phyloP scores from a whole-genome alignment of 2,113 vertebrate species.

The Seriola rivoliana region DNA sequence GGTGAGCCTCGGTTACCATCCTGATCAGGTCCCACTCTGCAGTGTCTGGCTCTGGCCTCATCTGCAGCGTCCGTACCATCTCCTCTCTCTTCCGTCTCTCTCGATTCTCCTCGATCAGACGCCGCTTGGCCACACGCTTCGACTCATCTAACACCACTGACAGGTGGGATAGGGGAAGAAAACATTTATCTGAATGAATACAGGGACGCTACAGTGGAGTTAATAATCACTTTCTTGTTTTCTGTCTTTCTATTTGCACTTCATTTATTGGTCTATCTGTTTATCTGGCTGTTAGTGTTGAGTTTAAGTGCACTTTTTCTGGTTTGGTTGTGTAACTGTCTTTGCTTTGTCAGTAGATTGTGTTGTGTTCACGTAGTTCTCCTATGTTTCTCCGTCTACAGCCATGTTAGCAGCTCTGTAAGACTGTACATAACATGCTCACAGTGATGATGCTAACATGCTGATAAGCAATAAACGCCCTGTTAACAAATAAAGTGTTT shows the following conservation, averaged over 20 bases:
- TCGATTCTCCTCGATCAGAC: slow-evolving; percentile 97
- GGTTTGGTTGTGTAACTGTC: not conserved
- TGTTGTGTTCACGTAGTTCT: not conserved
- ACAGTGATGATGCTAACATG: not conserved
- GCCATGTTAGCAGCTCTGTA: not conserved
- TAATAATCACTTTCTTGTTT: not conserved
- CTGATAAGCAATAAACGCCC: not conserved
- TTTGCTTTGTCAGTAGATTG: not conserved
- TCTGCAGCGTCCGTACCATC: slow-evolving; percentile 93
- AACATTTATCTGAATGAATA: not conserved
- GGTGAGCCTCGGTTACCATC: slow-evolving; percentile 94
- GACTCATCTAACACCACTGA: slow-evolving; percentile 97
- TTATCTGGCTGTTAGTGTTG: not conserved
- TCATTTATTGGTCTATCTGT: not conserved
- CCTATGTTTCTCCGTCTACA: not conserved
- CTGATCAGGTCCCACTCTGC: slow-evolving; percentile 97
- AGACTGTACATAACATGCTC: not conserved
- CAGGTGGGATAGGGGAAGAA: not conserved
- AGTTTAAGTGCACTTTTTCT: not conserved
- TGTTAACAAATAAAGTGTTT: no score
- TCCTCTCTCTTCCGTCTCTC: slow-evolving; percentile 94
- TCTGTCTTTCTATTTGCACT: not conserved
- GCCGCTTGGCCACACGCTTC: slow-evolving; percentile 96
- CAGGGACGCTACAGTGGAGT: not conserved
- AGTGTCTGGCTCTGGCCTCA: slow-evolving; percentile 90